Base-by-base conservation (phyloP, 2,113 vertebrate genomes). In the Atlantisia rogersi region DNA sequence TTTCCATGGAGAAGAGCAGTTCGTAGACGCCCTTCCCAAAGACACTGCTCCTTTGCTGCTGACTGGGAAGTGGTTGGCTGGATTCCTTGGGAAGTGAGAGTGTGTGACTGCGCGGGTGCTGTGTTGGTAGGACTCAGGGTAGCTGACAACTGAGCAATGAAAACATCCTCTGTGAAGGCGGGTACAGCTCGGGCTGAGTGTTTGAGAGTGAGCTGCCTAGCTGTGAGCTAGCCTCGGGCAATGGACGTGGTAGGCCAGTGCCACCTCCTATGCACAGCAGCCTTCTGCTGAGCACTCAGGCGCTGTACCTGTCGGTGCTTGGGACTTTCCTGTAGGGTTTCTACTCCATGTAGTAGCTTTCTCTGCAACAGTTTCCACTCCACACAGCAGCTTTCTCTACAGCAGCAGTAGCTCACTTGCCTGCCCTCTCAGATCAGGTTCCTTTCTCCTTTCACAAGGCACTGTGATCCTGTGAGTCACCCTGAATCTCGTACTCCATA, bases 361-460 rank as follows among this genome's bases (percentile, higher is more conserved):
- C 29, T 77, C 26, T n/a, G 73, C 90, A 69, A 48, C 44, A 4
- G 59, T 32, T 80, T 29, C 29, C 18, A 3, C 12, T 62, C 32
- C 0, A 0, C n/a, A 12, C 44, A 22, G 0, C 7, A n/a, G 77
- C 84, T 64, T 75, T n/a, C 29, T 77, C 26, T n/a, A 8, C 5
- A 3, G 77, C 92, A 69, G 55, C 48, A 5, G 59, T 32, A 59
- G 42, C 76, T 83, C 11, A 0, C 75, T 83, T 6, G 0, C 92
- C 80, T 80, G 84, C 84, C 68, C 13, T 77, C 87, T 77, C 48
- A 83, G 73, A 89, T 86, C 87, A 62, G 73, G 69, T 86, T 64
- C 71, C 76, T 93, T 91, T 89, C 69, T 77, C 26, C 0, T 91
- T 95, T 83, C 82, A 88, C 63, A 46, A 86, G 88, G 84, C 56